Percentiles rank a stretch among this genome's conserved stretches.
These are phyloP conservation scores for Parazoanthus atlanticus DNA, from an alignment of 92 coral and sea anemone genomes.

Conservation along the genomic window DNA sequence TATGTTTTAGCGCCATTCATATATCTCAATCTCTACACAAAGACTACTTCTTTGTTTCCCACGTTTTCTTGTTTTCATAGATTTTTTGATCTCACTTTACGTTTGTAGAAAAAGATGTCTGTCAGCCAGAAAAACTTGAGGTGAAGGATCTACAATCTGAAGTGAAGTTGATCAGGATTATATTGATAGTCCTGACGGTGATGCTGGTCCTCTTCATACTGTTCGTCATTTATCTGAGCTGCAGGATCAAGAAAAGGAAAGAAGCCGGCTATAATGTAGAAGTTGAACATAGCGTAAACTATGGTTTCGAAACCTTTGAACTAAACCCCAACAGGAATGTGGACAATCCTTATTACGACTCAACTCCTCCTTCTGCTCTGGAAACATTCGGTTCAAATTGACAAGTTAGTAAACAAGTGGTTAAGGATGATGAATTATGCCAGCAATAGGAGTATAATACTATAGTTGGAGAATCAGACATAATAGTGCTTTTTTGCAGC, in stretches of 20 bases:
- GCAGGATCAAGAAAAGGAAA: background rate
- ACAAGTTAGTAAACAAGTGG: no score
- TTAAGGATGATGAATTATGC: no score
- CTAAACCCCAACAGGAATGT: slow-evolving; percentile 1
- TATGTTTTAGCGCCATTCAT: no score
- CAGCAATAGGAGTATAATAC: no score
- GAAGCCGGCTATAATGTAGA: background rate
- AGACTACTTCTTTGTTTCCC: background rate
- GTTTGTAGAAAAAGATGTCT: slow-evolving; percentile 23
- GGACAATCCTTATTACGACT: background rate
- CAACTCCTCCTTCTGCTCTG: background rate
- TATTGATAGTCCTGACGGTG: slow-evolving; percentile 30
- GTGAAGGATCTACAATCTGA: slow-evolving; percentile 25
- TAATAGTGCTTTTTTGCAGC: no score
- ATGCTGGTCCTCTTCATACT: background rate
- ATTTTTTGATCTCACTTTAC: background rate
- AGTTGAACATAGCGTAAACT: background rate
- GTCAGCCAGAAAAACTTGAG: background rate
- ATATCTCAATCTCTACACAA: no score
- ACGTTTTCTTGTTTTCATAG: background rate
- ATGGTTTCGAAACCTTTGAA: slow-evolving; percentile 27
- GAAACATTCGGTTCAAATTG: background rate
- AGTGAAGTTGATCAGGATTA: slow-evolving; percentile 5
- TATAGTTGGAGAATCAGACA: no score
- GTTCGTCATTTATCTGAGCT: background rate